phyloP scores from a whole-genome alignment of 2,797 vertebrate species.

The Epinephelus malabaricus region DNA sequence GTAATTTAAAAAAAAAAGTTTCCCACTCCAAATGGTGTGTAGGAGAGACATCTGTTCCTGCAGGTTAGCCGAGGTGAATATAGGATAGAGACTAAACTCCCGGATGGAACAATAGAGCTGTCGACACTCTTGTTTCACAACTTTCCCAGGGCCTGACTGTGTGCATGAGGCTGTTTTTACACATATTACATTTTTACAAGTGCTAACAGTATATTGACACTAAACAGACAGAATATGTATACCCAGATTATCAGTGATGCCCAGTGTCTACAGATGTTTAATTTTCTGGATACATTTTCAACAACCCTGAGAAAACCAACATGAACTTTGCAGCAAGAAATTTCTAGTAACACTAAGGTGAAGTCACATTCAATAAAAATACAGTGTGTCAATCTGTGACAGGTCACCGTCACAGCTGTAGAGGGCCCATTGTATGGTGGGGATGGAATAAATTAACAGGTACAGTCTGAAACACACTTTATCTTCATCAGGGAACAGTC shows the following conservation, averaged over 20 bases:
- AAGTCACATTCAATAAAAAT: constrained; percentile 2
- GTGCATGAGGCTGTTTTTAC: not conserved
- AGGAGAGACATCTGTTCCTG: constrained; percentile 73
- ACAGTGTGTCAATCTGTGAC: not conserved
- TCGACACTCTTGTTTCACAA: constrained; percentile 50
- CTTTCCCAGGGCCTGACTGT: constrained; percentile 18
- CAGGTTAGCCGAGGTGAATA: constrained; percentile 64
- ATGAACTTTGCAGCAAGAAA: not conserved
- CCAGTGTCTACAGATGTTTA: not conserved
- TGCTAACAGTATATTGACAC: not conserved
- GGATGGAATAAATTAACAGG: constrained; percentile 3
- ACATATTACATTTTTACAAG: not conserved
- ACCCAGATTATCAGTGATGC: not conserved
- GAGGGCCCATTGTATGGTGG: not conserved
- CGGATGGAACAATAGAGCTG: constrained; percentile 20
- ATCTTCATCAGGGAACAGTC: constrained; percentile 2
- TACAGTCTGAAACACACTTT: constrained; percentile 1
- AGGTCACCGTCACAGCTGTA: not conserved
- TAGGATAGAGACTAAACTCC: constrained; percentile 39
- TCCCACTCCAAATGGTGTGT: constrained; percentile 61
- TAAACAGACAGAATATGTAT: not conserved
- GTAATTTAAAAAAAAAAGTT: constrained; percentile 23
- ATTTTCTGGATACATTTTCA: not conserved
- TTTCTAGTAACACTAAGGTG: not conserved
- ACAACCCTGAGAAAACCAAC: not conserved